A percentile compares a stretch with the other conserved stretches of the same genome.
Evolutionary conservation across 2,113 vertebrate genomes (phyloP).

Genomic region (Pyxicephalus adspersus): DNA sequence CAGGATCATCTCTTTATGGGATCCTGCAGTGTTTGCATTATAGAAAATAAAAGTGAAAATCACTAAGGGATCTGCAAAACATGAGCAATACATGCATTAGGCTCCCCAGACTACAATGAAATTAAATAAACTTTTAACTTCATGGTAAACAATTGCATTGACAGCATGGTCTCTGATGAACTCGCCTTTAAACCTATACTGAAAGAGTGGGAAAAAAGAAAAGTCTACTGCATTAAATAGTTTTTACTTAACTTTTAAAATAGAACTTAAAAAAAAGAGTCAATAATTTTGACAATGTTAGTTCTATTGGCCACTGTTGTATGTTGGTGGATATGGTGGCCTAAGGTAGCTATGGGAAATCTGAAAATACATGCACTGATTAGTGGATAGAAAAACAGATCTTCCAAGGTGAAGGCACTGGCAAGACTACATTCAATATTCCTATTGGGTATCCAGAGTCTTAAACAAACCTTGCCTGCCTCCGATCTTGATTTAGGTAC

Average conservation of each 20-base stretch:
- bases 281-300: no score
- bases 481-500: no score
- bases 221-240: not conserved
- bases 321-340: no score
- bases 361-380: no score
- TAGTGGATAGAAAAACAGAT: no score
- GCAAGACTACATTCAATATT: no score
- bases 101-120: not conserved
- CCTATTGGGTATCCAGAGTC: no score
- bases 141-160: not conserved
- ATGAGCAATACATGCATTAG: not conserved
- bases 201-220: not conserved
- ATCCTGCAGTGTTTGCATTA: slow-evolving; percentile 22
- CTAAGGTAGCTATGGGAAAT: no score
- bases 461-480: no score
- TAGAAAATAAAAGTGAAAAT: slow-evolving; percentile 27
- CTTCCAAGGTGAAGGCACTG: no score
- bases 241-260: not conserved
- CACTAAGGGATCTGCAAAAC: slow-evolving; percentile 8
- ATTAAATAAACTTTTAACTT: slow-evolving; percentile 4
- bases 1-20: not conserved
- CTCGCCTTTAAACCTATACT: not conserved
- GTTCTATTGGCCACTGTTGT: no score
- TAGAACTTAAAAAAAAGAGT: no score
- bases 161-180: not conserved